A percentile compares a stretch with the other conserved stretches of the same genome.
Evolutionary conservation across 2,113 vertebrate genomes (phyloP).

Genomic region (Aegotheles bennettii): DNA sequence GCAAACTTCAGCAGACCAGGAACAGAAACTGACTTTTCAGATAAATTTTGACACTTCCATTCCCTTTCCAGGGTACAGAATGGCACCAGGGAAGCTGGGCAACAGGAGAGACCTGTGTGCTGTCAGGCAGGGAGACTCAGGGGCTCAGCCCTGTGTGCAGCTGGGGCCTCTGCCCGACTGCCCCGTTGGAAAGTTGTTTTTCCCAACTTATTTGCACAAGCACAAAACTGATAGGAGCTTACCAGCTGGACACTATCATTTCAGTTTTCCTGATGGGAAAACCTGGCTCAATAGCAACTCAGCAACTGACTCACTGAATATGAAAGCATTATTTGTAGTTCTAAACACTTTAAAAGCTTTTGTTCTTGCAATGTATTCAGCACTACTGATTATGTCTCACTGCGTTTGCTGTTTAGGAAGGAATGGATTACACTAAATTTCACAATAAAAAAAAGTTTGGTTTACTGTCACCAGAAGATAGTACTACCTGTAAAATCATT

Average conservation of each 20-base stretch:
- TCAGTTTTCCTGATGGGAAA: fast-evolving
- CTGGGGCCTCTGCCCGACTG: background rate
- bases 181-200: background rate
- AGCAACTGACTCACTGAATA: background rate
- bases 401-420: background rate
- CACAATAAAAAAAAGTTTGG: background rate
- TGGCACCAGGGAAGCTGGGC: background rate
- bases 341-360: background rate
- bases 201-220: background rate
- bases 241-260: background rate
- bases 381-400: background rate
- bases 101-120: background rate
- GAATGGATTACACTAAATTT: background rate
- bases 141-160: background rate
- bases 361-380: background rate
- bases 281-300: background rate
- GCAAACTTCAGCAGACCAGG: background rate
- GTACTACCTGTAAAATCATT: background rate
- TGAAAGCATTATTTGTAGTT: background rate
- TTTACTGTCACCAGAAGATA: background rate
- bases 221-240: background rate
- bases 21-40: background rate
- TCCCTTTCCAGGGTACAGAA: background rate
- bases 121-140: background rate
- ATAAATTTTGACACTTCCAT: background rate